phyloP scores from a whole-genome alignment of 64 coral and sea anemone species.

The Montipora sp. region DNA sequence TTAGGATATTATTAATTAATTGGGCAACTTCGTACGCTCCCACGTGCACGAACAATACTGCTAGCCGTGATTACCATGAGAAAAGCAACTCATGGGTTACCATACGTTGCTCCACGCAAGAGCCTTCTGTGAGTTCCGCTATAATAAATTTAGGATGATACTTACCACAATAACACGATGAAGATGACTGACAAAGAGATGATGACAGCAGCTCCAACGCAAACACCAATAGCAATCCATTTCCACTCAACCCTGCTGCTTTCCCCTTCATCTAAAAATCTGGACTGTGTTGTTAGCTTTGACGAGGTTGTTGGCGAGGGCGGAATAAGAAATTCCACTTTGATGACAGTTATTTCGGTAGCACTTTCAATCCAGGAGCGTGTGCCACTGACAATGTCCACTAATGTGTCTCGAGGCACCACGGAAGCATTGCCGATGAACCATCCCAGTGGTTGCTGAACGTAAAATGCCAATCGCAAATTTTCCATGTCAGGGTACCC shows the following conservation, averaged over 20 bases:
- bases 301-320: background rate
- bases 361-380: background rate
- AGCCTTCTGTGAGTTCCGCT: no score
- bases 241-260: background rate
- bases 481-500: slow-evolving; percentile 23
- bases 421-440: slow-evolving; percentile 18
- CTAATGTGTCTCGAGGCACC: background rate
- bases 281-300: no score
- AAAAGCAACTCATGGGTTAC: no score
- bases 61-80: no score
- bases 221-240: slow-evolving; percentile 16
- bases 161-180: background rate
- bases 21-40: no score
- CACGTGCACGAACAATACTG: no score
- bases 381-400: background rate
- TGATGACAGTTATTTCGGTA: background rate
- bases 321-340: background rate
- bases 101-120: no score
- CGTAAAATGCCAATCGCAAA: slow-evolving; percentile 46
- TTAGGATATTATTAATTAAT: no score
- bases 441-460: slow-evolving; percentile 5
- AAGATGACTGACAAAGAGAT: background rate
- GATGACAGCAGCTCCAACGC: background rate
- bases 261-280: background rate
- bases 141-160: background rate